Base-by-base conservation (phyloP, 1,140 invertebrate genomes). In the Dendroctonus valens region DNA sequence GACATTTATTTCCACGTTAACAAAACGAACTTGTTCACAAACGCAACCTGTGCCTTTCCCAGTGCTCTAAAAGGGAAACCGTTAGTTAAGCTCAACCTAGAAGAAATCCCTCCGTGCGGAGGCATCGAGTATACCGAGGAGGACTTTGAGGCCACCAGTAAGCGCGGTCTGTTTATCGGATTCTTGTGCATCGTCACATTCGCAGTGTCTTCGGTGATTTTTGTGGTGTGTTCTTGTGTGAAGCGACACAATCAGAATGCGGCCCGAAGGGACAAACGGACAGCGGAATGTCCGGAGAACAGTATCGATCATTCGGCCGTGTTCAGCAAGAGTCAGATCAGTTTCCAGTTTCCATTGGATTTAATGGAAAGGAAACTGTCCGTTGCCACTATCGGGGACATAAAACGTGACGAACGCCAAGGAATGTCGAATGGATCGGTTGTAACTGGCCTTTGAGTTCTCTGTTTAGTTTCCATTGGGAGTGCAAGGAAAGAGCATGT, bases 1-100 rank as follows among this genome's bases (percentile, higher is more conserved):
- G 77, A 80, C 3, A 82, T 86, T 80, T 55, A 76, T 41, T 73
- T 71, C 14, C 70, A 74, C 82, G 8, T 77, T 75, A 67, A 81
- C 60, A 81, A 79, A 11, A 79, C 82, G 6, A 52, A 53, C 39
- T 37, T 75, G 7, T 72, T 76, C 51, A 50, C 58, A 49, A 70
- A 74, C 50, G 59, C 74, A n/a, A 68, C 69, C 5, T 80, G 79
- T 69, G 70, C 72, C 65, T 73, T 71, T n/a, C 79, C 79, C 6
- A 62, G 53, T 38, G 41, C 57, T 9, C 58, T 80, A 15, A 65
- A 69, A 14, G 76, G 75, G 44, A 65, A 69, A 49, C 38, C 51
- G 11, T 38, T 80, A 15, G 59, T 52, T 5, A 68, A 66, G 6
- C 60, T 80, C 52, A 70, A 58, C 7, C 60, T 69, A 12, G 71